Evolutionary conservation across 2,888 invertebrate species (phyloP).

Genomic region (Drosophila ochracea): DNA sequence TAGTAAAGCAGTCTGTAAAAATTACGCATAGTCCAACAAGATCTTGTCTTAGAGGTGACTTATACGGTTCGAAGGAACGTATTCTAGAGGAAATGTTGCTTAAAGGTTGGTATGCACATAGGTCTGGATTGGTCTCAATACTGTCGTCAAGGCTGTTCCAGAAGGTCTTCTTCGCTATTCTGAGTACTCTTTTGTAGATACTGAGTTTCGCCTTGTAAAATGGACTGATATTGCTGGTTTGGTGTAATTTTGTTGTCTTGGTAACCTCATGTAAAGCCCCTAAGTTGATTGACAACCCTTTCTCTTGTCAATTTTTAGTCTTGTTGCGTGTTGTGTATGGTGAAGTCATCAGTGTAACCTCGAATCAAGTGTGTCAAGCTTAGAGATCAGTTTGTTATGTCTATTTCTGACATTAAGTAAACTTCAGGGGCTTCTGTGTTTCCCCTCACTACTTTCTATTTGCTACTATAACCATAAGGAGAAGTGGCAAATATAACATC

Average conservation of each 20-base stretch:
- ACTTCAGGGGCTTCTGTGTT: neutral
- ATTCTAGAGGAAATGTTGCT: neutral
- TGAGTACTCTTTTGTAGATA: neutral
- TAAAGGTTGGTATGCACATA: neutral
- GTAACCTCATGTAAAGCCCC: neutral
- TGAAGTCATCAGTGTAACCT: neutral
- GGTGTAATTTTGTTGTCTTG: neutral
- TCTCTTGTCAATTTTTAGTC: neutral
- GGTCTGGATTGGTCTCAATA: neutral
- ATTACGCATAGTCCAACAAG: neutral
- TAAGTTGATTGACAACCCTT: neutral
- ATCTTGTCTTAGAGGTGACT: neutral
- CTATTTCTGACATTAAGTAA: neutral
- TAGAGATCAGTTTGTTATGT: neutral
- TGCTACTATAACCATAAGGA: too few relatives aligned
- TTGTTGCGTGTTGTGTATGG: neutral
- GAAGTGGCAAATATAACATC: too few relatives aligned
- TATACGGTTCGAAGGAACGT: neutral
- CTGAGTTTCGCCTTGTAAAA: neutral
- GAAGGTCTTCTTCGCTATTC: neutral
- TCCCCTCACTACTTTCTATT: neutral
- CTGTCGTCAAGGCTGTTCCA: neutral
- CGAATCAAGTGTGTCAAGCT: neutral
- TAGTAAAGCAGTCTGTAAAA: neutral
- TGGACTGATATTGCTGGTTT: neutral